Evolutionary conservation across 2,888 invertebrate genomes (phyloP).

Genomic region (Drosophila mercatorum): DNA sequence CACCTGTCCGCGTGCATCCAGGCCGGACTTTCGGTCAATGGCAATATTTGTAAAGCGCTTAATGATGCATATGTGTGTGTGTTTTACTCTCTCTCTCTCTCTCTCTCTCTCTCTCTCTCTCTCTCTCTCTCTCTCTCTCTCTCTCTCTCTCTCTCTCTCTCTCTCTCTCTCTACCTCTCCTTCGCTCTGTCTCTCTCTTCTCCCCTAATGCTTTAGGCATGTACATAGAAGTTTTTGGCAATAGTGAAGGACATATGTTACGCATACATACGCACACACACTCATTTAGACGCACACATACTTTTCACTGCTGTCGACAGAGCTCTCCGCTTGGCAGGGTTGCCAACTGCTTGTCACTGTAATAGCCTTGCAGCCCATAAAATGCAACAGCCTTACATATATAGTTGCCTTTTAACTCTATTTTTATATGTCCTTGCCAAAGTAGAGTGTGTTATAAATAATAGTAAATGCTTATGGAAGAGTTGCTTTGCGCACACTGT

Average conservation of each 20-base stretch:
- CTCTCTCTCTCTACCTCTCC: no score
- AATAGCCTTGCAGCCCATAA: conserved; percentile 23
- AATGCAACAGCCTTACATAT: conserved; percentile 2
- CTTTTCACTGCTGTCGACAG: conserved; percentile 37
- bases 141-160: no score
- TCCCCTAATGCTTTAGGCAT: conserved; percentile 27
- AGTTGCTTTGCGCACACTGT: no score
- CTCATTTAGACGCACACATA: conserved; percentile 10
- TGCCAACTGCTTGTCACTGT: conserved; percentile 46
- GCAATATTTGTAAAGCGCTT: conserved; percentile 66
- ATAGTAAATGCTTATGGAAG: no score
- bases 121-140: no score
- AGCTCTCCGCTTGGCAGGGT: conserved; percentile 29
- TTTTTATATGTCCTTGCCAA: neutral
- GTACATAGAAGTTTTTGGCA: conserved; percentile 49
- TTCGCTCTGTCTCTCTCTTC: no score
- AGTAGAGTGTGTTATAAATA: neutral
- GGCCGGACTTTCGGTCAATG: conserved; percentile 31
- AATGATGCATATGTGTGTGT: conserved; percentile 58
- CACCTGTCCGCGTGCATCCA: neutral
- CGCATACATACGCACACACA: conserved; percentile 1
- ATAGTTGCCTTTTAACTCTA: neutral
- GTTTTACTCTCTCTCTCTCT: neutral
- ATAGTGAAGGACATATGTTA: conserved; percentile 30
- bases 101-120: no score